Evolutionary conservation across 2,113 vertebrate species (phyloP).

Genomic region (Chlamydotis undulata): DNA sequence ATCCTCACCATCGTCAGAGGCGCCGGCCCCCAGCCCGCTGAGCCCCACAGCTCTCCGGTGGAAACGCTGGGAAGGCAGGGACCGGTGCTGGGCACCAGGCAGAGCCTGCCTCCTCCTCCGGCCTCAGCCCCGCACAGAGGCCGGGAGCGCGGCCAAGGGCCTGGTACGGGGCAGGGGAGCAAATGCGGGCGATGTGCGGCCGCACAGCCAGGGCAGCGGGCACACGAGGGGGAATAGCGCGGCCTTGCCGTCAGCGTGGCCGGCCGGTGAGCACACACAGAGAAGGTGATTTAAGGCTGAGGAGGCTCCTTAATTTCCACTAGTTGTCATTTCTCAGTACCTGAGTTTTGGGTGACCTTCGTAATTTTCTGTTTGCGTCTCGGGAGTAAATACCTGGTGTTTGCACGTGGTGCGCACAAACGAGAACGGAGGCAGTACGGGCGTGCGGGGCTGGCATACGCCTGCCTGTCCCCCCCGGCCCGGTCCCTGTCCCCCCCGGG

Average conservation of each 20-base stretch:
- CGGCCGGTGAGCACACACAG: no score
- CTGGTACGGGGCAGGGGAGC: not conserved
- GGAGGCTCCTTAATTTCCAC: no score
- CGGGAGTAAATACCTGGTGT: no score
- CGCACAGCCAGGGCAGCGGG: not conserved
- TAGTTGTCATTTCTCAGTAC: no score
- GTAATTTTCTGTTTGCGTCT: no score
- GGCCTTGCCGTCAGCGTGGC: fast-evolving
- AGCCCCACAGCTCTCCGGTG: not conserved
- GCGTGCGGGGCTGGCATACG: no score
- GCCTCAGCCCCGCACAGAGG: not conserved
- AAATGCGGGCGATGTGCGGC: not conserved
- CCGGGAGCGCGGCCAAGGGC: not conserved
- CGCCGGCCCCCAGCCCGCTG: fast-evolving
- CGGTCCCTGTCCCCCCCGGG: no score
- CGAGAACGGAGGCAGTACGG: no score
- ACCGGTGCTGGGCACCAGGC: not conserved
- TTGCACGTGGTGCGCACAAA: no score
- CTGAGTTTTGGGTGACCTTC: no score
- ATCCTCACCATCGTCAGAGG: not conserved
- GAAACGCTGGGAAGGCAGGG: not conserved
- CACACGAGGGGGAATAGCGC: fast-evolving
- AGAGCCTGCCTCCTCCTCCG: not conserved
- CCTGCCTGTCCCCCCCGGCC: no score
- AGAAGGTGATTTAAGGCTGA: no score